Conservation (phyloP, 2,888 invertebrate genomes). For the Heterodera filipjevi region DNA sequence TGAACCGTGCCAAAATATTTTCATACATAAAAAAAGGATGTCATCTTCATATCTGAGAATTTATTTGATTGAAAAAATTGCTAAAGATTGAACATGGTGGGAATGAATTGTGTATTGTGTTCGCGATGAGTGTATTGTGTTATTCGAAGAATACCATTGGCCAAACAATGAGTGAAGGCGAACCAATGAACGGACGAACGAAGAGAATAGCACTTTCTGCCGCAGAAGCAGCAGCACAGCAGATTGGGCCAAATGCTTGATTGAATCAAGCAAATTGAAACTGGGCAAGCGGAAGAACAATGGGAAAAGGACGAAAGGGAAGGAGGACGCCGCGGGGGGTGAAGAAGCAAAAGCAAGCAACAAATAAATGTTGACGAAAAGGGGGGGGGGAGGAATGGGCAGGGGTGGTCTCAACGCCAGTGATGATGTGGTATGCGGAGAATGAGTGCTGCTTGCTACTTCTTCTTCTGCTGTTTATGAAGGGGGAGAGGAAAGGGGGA, state of each 20-base stretch:
- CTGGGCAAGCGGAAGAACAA: slow-evolving; percentile 9
- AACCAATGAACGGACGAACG: background rate
- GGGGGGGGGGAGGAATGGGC: background rate
- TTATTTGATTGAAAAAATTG: background rate
- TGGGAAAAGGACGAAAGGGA: background rate
- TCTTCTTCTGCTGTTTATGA: background rate
- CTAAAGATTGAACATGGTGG: background rate
- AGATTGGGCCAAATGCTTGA: slow-evolving; percentile 2
- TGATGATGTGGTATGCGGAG: background rate
- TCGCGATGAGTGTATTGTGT: background rate
- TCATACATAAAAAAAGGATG: no score
- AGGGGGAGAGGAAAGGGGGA: background rate
- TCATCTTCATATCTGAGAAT: no score
- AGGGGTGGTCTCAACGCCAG: background rate
- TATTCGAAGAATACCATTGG: background rate
- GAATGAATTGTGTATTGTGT: background rate
- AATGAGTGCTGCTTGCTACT: background rate
- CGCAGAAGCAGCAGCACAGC: background rate
- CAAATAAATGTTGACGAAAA: background rate
- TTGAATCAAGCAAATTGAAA: slow-evolving; percentile 7
- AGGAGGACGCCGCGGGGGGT: background rate
- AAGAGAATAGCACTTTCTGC: background rate
- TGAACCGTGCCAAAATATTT: no score
- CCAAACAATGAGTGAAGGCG: no score
- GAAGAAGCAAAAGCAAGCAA: background rate